Evolutionary conservation across 2,113 vertebrate species (phyloP), one percentile per base, ranked within the genome.

Genomic region (Sprattus sprattus): DNA sequence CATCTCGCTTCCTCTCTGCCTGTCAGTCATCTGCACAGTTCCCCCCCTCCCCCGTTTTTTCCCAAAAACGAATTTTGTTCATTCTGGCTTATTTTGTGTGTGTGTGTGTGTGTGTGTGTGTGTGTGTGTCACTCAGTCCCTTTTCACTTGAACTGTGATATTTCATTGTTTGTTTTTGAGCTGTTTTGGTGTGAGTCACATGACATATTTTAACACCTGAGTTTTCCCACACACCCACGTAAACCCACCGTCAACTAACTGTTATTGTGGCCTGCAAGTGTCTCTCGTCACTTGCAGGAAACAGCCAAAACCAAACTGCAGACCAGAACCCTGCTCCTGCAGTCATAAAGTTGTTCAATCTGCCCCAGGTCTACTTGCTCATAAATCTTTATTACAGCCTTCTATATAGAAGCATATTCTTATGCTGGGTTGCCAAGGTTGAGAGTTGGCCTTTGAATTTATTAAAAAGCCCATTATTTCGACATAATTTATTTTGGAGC

Each of bases 401-500:
- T 15, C 71, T 78, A 32, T 78, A 78, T 78, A 78, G 71, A 39
- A 39, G 6, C 28, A 39, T 78, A 78, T 15, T 6, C 28, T 78
- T 15, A 16, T 39, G 32, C 71, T 32, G 71, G 25, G 71, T 15
- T 78, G 25, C 71, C 28, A 32, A 78, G 28, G 71, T 78, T 78
- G 28, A 32, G 71, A 32, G 71, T 78, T 44, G 71, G 71, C 71
- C 71, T 78, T 32, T 39, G 25, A 78, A 39, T 39, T 4, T 28
- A 39, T 78, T 44, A 44, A 15, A 78, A 78, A 39, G 71, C 2
- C 71, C 32, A 32, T 78, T 78, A 78, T 13, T 78, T 78, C 39
- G 39, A 78, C 71, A 78, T 78, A 78, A 78, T 78, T 32, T 32
- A 78, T 78, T 78, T 78, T 78, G 71, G 71, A 78, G 71, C 11